phyloP scores from a whole-genome alignment of 2,888 invertebrate species.

The Nemurella pictetii region DNA sequence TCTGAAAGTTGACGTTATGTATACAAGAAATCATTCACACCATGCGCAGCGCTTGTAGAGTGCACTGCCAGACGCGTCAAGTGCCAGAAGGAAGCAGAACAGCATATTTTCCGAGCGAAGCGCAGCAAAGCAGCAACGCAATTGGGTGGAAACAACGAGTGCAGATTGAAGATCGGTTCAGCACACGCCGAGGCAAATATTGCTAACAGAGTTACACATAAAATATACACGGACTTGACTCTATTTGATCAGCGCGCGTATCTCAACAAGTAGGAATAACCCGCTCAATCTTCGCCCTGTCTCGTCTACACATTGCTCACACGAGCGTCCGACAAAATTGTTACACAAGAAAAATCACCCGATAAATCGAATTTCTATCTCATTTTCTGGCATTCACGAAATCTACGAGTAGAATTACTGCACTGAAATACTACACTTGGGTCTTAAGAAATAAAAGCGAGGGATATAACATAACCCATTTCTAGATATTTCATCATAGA shows the following conservation, averaged over 20 bases:
- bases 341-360: neutral
- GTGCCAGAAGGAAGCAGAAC: neutral
- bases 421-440: neutral
- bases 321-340: neutral
- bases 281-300: neutral
- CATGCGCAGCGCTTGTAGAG: no score
- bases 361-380: conserved; percentile 7
- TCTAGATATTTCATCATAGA: neutral
- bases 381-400: neutral
- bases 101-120: neutral
- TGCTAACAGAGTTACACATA: neutral
- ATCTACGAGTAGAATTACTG: neutral
- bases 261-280: neutral
- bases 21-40: neutral
- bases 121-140: neutral
- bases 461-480: neutral
- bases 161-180: neutral
- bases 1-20: neutral
- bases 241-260: neutral
- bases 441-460: neutral
- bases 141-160: neutral
- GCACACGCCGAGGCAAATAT: neutral
- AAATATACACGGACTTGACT: neutral
- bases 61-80: no score
- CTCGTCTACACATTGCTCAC: neutral